phyloP scores from a whole-genome alignment of 2,797 vertebrate genomes.

The Halcyon smyrnensis region DNA sequence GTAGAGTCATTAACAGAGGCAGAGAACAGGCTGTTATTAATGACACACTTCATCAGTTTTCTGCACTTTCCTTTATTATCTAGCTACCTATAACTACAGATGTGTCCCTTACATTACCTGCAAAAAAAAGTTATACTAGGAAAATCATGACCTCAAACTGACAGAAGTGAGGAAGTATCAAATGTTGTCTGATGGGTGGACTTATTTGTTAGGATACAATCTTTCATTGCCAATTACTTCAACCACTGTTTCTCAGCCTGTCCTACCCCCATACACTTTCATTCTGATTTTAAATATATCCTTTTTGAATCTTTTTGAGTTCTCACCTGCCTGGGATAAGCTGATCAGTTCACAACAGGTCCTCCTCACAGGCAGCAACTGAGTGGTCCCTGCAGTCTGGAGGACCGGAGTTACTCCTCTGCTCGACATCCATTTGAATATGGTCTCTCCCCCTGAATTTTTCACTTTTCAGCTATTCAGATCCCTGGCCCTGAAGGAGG shows the following conservation, averaged over 20 bases:
- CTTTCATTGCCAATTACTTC: not conserved
- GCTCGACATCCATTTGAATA: not conserved
- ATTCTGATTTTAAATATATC: not conserved
- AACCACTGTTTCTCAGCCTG: not conserved
- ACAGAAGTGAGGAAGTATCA: not conserved
- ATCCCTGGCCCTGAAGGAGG: fast-evolving
- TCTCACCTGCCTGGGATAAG: not conserved
- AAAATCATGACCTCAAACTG: not conserved
- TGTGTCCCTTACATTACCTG: not conserved
- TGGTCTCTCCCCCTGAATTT: not conserved
- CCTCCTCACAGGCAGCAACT: not conserved
- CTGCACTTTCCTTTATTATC: not conserved
- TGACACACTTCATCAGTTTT: not conserved
- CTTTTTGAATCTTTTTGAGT: not conserved
- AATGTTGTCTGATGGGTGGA: not conserved
- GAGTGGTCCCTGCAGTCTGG: not conserved
- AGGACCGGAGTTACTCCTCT: not conserved
- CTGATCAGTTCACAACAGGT: fast-evolving
- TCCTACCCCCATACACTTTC: fast-evolving
- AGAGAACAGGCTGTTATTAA: not conserved
- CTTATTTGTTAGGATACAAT: not conserved
- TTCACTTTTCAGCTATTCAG: not conserved
- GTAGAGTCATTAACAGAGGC: not conserved
- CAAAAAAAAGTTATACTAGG: not conserved
- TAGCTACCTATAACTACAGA: not conserved